Percentiles rank a stretch among this genome's conserved stretches.
Evolutionary conservation across 1,140 invertebrate genomes (phyloP).

Genomic region (Lepidotrigona ventralis): DNA sequence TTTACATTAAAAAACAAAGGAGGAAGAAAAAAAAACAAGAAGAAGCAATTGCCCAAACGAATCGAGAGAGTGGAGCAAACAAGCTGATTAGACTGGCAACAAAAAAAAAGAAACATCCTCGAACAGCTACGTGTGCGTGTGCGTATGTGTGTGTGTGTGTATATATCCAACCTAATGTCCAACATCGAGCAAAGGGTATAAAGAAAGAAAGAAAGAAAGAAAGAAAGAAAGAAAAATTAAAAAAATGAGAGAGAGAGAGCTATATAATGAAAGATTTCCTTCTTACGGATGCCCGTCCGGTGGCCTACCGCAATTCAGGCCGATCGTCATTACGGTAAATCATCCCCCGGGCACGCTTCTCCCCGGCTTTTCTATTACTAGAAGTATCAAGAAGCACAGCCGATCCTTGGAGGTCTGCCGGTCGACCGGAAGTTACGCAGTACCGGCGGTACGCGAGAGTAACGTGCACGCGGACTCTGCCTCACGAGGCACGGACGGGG

Average conservation of each 20-base stretch:
- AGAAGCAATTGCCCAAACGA: not conserved
- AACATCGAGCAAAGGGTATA: not conserved
- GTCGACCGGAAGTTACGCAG: conserved; percentile 56
- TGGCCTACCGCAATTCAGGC: conserved; percentile 61
- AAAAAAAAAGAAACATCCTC: not conserved
- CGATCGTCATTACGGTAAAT: conserved; percentile 63
- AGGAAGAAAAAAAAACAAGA: too few relatives aligned
- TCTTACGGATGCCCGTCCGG: conserved; percentile 46
- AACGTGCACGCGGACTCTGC: conserved; percentile 31
- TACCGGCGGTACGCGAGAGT: conserved; percentile 28
- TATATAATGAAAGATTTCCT: conserved; percentile 15
- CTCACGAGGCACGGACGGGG: conserved; percentile 27
- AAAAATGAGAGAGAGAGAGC: not conserved
- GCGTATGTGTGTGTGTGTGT: not conserved
- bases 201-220: not conserved
- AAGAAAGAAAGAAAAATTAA: not conserved
- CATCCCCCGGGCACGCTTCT: conserved; percentile 42
- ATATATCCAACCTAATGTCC: too few relatives aligned
- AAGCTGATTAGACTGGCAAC: not conserved
- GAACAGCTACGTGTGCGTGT: not conserved
- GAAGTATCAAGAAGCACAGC: conserved; percentile 30
- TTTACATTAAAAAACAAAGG: not conserved
- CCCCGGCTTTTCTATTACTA: conserved; percentile 11
- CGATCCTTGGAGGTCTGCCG: conserved; percentile 49
- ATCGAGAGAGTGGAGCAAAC: not conserved